Evolutionary conservation across 1,140 invertebrate species (phyloP).

Genomic region (Triops longicaudatus): DNA sequence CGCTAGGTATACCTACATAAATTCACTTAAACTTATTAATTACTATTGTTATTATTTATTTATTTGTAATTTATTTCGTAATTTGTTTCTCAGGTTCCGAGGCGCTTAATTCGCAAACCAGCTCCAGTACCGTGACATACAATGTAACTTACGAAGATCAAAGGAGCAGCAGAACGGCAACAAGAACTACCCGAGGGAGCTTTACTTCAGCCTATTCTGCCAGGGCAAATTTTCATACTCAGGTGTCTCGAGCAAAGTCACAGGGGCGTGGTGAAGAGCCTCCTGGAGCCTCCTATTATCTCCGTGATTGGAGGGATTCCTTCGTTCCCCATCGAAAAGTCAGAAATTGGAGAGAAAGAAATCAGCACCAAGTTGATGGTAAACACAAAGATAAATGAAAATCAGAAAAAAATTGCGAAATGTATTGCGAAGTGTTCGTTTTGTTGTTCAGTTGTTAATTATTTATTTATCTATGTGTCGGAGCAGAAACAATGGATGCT

Average conservation of each 20-base stretch:
- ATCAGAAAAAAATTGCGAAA: no score
- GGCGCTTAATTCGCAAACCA: not conserved
- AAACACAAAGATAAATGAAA: no score
- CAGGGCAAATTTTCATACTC: not conserved
- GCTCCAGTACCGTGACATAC: not conserved
- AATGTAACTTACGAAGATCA: not conserved
- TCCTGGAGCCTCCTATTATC: not conserved
- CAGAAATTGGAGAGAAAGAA: not conserved
- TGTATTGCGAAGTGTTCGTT: no score
- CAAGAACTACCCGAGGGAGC: not conserved
- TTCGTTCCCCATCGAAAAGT: not conserved
- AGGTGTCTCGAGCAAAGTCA: not conserved
- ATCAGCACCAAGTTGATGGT: not conserved
- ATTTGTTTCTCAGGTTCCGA: not conserved
- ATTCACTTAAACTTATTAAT: no score
- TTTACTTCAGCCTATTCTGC: not conserved
- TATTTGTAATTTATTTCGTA: not conserved
- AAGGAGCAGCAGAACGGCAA: not conserved
- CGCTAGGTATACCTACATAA: no score
- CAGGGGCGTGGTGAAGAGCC: not conserved
- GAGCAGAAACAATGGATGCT: no score
- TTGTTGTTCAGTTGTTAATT: no score
- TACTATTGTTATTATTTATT: no score
- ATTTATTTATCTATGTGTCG: no score
- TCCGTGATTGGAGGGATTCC: not conserved